These are phyloP conservation scores for Halictus quadricinctus DNA, from an alignment of 2,888 invertebrate genomes.

Conservation along the genomic window DNA sequence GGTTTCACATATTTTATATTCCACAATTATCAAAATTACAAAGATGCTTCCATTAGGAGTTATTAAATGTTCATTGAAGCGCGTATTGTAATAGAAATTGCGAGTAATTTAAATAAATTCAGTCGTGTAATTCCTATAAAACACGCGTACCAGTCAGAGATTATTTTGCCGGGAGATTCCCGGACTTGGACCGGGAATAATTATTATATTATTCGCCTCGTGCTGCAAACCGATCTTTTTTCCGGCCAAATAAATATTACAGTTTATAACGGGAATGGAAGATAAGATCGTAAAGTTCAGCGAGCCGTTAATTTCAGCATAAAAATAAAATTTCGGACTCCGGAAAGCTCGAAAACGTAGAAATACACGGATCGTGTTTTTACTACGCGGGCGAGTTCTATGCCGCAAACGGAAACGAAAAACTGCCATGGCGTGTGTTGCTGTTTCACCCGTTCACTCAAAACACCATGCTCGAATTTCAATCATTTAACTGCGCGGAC, in stretches of 20 bases:
- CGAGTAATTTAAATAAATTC: not conserved
- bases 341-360: not conserved
- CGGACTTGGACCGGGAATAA: not conserved
- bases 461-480: not conserved
- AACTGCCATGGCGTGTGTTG: not conserved
- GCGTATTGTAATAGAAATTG: not conserved
- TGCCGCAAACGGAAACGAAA: not conserved
- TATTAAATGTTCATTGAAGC: not conserved
- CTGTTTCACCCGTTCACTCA: not conserved
- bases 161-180: too few relatives aligned
- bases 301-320: not conserved
- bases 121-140: not conserved
- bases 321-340: not conserved
- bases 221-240: not conserved
- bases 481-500: not conserved
- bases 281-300: not conserved
- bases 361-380: not conserved
- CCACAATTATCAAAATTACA: not conserved
- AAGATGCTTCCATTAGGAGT: too few relatives aligned
- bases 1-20: not conserved
- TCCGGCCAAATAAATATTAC: not conserved
- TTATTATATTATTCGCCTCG: not conserved
- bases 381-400: slow-evolving; percentile 1
- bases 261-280: not conserved
- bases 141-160: too few relatives aligned